A percentile compares a stretch with the other conserved stretches of the same genome.
phyloP scores from a whole-genome alignment of 1,140 invertebrate species.

The Diabrotica undecimpunctata region DNA sequence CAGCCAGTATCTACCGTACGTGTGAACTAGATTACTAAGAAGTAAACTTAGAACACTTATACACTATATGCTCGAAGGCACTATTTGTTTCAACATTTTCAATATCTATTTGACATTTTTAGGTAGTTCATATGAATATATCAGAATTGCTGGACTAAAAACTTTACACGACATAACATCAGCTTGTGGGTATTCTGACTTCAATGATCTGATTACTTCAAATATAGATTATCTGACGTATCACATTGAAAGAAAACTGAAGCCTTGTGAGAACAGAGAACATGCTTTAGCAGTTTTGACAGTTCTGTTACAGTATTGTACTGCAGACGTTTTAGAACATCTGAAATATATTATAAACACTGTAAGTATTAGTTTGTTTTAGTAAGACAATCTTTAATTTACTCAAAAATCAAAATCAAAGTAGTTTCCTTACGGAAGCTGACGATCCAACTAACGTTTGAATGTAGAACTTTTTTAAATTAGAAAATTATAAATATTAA shows the following conservation, averaged over 20 bases:
- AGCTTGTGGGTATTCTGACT: constrained; percentile 49
- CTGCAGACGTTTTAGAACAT: constrained; percentile 56
- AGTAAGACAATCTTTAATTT: too few relatives aligned
- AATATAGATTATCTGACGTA: constrained; percentile 68
- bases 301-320: constrained; percentile 63
- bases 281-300: constrained; percentile 57
- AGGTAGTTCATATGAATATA: constrained; percentile 56
- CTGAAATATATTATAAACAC: constrained; percentile 48
- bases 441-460: too few relatives aligned
- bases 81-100: constrained; percentile 16
- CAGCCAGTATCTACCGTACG: too few relatives aligned
- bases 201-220: constrained; percentile 54
- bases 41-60: too few relatives aligned
- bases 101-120: constrained; percentile 22
- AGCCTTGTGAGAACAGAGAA: constrained; percentile 46
- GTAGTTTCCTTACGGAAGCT: too few relatives aligned
- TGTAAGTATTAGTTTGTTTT: too few relatives aligned
- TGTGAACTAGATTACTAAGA: too few relatives aligned
- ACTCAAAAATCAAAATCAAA: too few relatives aligned
- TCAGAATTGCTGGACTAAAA: constrained; percentile 54
- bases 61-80: too few relatives aligned
- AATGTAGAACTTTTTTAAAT: too few relatives aligned
- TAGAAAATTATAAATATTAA: too few relatives aligned
- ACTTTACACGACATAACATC: constrained; percentile 54
- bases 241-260: constrained; percentile 60